These are phyloP conservation scores for Xestia c-nigrum DNA, from an alignment of 2,888 invertebrate genomes.

Conservation along the genomic window DNA sequence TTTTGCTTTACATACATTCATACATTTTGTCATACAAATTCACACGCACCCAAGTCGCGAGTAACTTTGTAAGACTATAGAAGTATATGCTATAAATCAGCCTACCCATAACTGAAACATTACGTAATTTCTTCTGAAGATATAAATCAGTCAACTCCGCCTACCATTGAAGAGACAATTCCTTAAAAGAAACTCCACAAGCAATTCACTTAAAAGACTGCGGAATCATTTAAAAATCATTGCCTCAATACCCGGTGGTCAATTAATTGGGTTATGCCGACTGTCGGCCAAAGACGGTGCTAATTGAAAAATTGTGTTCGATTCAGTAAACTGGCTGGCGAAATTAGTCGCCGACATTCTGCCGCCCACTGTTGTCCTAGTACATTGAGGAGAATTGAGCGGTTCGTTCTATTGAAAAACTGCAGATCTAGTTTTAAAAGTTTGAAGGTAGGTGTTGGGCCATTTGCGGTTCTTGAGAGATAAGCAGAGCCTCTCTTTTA, in stretches of 20 bases:
- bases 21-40: neutral
- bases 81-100: neutral
- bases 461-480: neutral
- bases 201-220: constrained; percentile 23
- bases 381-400: constrained; percentile 17
- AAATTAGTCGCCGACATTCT: constrained; percentile 64
- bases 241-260: constrained; percentile 41
- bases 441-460: constrained; percentile 11
- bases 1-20: neutral
- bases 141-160: constrained; percentile 34
- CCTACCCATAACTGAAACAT: neutral
- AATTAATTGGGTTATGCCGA: constrained; percentile 60
- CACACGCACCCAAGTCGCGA: neutral
- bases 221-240: constrained; percentile 59
- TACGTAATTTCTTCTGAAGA: neutral
- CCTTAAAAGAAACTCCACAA: constrained; percentile 29
- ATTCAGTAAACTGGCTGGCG: constrained; percentile 69
- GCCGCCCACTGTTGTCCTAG: constrained; percentile 60
- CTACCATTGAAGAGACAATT: constrained; percentile 33
- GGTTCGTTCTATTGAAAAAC: constrained; percentile 45
- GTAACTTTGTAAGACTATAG: neutral
- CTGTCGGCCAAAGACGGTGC: constrained; percentile 48
- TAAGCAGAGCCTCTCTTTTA: neutral
- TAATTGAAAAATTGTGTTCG: constrained; percentile 84
- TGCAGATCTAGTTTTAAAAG: constrained; percentile 19